Evolutionary conservation across 92 coral and sea anemone genomes (phyloP).

Genomic region (Porites cylindrica): DNA sequence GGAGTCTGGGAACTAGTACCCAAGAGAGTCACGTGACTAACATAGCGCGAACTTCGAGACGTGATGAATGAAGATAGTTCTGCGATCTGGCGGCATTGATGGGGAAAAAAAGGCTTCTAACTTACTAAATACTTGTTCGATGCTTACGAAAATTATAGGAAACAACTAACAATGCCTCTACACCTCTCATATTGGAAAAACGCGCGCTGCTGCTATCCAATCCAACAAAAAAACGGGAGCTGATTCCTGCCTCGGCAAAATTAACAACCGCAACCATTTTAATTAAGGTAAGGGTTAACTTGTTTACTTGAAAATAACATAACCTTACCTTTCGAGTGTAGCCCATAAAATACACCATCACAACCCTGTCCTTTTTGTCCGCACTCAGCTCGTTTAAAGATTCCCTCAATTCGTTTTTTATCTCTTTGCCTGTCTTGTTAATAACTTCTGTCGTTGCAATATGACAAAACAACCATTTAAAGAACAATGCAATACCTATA

Average conservation of each 20-base stretch:
- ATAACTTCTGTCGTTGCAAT: conserved; percentile 44
- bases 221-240: neutral
- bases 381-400: conserved; percentile 15
- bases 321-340: conserved; percentile 53
- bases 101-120: neutral
- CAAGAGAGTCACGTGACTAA: neutral
- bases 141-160: neutral
- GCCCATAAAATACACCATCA: conserved; percentile 86
- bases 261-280: no score
- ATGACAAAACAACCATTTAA: neutral
- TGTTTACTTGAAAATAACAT: no score
- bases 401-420: conserved; percentile 27
- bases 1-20: neutral
- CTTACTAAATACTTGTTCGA: neutral
- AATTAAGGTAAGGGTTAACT: no score
- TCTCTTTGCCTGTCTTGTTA: conserved; percentile 28
- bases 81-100: neutral
- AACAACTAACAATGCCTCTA: neutral
- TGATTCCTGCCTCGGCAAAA: neutral
- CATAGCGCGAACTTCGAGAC: conserved; percentile 11
- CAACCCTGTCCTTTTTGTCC: conserved; percentile 34
- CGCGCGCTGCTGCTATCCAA: no score
- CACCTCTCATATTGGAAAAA: neutral
- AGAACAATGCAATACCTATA: no score
- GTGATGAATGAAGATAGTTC: neutral